These are phyloP conservation scores for Oligia latruncula DNA, from an alignment of 2,888 invertebrate genomes.

Conservation along the genomic window DNA sequence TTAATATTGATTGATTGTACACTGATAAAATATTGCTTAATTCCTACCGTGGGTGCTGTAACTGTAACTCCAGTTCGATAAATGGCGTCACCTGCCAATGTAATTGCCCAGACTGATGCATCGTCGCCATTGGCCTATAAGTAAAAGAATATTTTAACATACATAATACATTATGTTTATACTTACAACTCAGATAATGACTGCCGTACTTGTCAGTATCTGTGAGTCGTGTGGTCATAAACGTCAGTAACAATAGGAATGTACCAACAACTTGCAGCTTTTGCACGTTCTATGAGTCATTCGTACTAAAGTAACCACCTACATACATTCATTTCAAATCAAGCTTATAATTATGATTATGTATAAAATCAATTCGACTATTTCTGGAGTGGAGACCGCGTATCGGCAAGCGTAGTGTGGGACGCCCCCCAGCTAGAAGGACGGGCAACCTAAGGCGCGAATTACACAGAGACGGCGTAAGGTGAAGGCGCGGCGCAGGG, in stretches of 20 bases:
- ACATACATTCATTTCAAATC: neutral
- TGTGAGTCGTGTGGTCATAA: neutral
- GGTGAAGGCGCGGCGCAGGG: too few relatives aligned
- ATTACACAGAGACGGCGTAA: too few relatives aligned
- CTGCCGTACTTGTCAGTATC: neutral
- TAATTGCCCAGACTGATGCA: constrained; percentile 95
- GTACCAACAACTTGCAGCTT: neutral
- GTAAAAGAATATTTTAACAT: neutral
- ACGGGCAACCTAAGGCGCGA: neutral
- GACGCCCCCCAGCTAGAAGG: neutral
- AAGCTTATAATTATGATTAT: neutral
- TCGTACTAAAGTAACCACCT: neutral
- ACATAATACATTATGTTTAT: neutral
- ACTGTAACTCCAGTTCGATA: constrained; percentile 94
- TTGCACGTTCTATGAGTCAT: neutral
- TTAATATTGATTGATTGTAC: neutral
- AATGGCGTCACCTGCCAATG: constrained; percentile 96
- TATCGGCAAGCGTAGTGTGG: neutral
- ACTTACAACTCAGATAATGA: neutral
- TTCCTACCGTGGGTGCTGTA: constrained; percentile 92
- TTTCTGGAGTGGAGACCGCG: neutral
- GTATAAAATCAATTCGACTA: neutral
- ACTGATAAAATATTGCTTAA: neutral
- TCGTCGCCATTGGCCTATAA: constrained; percentile 78
- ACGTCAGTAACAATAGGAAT: neutral